phyloP scores from a whole-genome alignment of 2,797 vertebrate species.

The Lagocephalus sceleratus region DNA sequence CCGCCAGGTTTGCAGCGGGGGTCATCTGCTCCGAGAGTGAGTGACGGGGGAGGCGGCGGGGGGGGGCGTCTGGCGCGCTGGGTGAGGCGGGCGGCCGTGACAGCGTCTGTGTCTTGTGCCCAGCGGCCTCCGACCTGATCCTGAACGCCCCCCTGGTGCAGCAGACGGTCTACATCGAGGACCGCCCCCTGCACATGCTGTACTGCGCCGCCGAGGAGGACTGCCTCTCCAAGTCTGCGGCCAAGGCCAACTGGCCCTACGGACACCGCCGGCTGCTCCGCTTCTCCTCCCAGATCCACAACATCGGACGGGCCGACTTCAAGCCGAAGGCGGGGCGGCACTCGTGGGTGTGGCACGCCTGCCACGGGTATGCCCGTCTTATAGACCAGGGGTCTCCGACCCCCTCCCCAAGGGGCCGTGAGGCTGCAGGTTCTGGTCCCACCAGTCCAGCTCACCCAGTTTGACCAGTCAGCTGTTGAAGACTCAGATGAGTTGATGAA shows the following conservation, averaged over 20 bases:
- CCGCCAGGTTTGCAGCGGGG: constrained; percentile 85
- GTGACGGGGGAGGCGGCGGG: constrained; percentile 51
- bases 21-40: constrained; percentile 99
- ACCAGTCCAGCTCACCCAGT: too few relatives aligned
- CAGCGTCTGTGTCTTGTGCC: background rate
- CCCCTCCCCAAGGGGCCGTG: too few relatives aligned
- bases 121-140: constrained; percentile 93
- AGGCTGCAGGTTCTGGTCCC: too few relatives aligned
- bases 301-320: constrained; percentile 93
- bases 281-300: constrained; percentile 98
- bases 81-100: too few relatives aligned
- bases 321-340: constrained; percentile 94
- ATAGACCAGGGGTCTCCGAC: too few relatives aligned
- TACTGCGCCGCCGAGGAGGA: constrained; percentile 96
- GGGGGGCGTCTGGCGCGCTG: too few relatives aligned
- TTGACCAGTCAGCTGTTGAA: too few relatives aligned
- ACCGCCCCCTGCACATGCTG: constrained; percentile 95
- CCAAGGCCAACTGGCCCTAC: constrained; percentile 94
- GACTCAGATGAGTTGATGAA: too few relatives aligned
- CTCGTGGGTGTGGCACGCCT: constrained; percentile 99
- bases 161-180: constrained; percentile 95
- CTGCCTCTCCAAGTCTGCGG: constrained; percentile 88
- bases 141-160: constrained; percentile 88
- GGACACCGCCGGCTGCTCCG: constrained; percentile 94
- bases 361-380: constrained; percentile 82